These are phyloP conservation scores for Phyllostomus hastatus DNA, from an alignment of 2,113 vertebrate species.

Conservation along the genomic window DNA sequence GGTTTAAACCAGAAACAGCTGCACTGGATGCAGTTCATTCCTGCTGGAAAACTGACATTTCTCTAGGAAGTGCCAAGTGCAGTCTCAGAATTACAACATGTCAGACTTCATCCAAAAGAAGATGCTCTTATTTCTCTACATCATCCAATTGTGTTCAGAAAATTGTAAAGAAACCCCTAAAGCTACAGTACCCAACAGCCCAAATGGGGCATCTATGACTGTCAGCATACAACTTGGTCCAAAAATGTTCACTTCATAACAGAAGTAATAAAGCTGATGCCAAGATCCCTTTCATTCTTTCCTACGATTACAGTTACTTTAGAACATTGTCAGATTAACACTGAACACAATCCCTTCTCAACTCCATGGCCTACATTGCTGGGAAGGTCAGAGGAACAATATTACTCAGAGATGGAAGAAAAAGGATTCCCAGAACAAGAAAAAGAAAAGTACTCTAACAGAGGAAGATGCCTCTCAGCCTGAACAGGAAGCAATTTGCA, in stretches of 20 bases:
- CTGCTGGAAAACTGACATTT: constrained; percentile 71
- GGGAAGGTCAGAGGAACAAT: background rate
- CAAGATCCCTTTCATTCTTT: background rate
- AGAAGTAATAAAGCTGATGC: background rate
- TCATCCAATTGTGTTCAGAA: constrained; percentile 36
- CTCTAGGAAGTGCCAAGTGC: constrained; percentile 63
- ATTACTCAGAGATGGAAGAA: background rate
- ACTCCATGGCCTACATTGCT: background rate
- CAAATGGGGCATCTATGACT: background rate
- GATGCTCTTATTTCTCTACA: constrained; percentile 39
- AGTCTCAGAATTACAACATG: constrained; percentile 65
- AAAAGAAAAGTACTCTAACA: background rate
- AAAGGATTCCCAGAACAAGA: background rate
- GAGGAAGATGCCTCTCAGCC: background rate
- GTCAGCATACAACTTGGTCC: background rate
- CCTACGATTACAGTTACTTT: background rate
- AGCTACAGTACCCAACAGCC: background rate
- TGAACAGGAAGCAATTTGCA: background rate
- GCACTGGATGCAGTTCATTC: constrained; percentile 50
- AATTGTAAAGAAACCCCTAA: constrained; percentile 45
- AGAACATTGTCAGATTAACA: background rate
- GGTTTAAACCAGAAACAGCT: constrained; percentile 62
- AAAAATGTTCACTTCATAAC: background rate
- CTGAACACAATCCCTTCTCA: background rate
- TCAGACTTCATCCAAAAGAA: constrained; percentile 58